Conservation (phyloP, 2,113 vertebrate species). For the Phycodurus eques region DNA sequence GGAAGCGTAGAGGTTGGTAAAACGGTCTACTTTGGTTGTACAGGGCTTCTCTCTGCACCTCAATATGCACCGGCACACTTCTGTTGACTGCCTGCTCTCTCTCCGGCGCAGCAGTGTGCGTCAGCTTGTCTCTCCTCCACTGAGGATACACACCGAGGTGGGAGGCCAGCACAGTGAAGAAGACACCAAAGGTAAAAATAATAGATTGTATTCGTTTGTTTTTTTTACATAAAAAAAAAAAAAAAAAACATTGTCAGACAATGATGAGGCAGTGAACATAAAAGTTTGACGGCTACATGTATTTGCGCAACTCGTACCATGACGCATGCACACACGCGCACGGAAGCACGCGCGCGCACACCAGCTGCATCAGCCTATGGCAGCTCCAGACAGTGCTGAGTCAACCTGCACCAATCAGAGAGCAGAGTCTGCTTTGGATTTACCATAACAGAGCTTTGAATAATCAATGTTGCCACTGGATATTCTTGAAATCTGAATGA, state of each 20-base stretch:
- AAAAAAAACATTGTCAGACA: neutral
- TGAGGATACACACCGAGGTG: slow-evolving; percentile 38
- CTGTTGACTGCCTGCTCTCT: slow-evolving; percentile 26
- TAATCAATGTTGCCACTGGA: neutral
- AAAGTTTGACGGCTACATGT: slow-evolving; percentile 15
- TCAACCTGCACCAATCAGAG: slow-evolving; percentile 62
- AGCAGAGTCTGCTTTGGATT: slow-evolving; percentile 10
- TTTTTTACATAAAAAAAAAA: neutral
- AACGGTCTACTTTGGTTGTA: slow-evolving; percentile 35
- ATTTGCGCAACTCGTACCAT: neutral
- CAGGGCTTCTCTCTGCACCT: slow-evolving; percentile 36
- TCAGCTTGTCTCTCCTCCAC: slow-evolving; percentile 26
- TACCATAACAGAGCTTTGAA: neutral
- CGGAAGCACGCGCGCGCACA: neutral
- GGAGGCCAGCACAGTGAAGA: slow-evolving; percentile 37
- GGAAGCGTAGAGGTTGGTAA: slow-evolving; percentile 59
- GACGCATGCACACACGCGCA: neutral
- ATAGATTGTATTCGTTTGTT: slow-evolving; percentile 5
- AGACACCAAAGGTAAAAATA: slow-evolving; percentile 55
- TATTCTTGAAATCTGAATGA: neutral
- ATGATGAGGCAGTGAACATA: neutral
- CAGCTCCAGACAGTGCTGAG: slow-evolving; percentile 38
- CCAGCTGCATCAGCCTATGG: slow-evolving; percentile 59
- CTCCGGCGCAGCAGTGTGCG: slow-evolving; percentile 30
- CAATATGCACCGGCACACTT: slow-evolving; percentile 40